Evolutionary conservation across 2,797 vertebrate species (phyloP), one percentile per base, ranked within the genome.

Genomic region (Sylvilagus floridanus): DNA sequence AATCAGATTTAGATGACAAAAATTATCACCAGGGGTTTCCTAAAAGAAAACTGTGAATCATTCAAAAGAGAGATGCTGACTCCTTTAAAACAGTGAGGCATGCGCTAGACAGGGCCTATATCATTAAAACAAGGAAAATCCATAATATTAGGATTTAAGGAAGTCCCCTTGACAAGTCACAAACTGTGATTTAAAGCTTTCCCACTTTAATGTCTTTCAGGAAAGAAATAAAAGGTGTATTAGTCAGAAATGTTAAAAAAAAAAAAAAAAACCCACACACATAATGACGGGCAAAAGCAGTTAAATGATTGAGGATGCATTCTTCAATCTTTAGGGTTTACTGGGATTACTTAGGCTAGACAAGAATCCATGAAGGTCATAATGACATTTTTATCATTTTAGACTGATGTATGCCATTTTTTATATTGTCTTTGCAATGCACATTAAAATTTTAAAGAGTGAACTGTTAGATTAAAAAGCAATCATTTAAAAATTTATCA

Each of bases 351-450:
- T 96, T 97, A 95, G 94, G 85, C 96, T 96, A 85, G 92, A 93
- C 95, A 96, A 97, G 98, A 98, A 98, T 96, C 97, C 89, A 91
- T 97, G 97, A 98, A 98, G 97, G 97, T 98, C 96, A 95, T 96
- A 97, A 97, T 97, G 97, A 98, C 94, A 96, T 97, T 97, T 97
- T 96, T 98, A 97, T 98, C 96, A 97, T 97, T 97, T 96, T 93
- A 95, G 97, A 97, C 91, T 97, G 96, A 96, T 96, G 90, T 92
- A 89, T 98, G 93, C 95, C 97, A 77, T 96, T 96, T 98, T 97
- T 97, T 83, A 95, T 93, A 93, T 98, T 98, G 92, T 76, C 93
- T 97, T 97, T 98, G 65, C 47, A 88, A 66, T 96, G 84, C 86
- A 94, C 81, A 95, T 97, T 93, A 96, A 96, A 96, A 82, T 91